These are phyloP conservation scores for Puntigrus tetrazona DNA, from an alignment of 2,113 vertebrate species.

Conservation along the genomic window DNA sequence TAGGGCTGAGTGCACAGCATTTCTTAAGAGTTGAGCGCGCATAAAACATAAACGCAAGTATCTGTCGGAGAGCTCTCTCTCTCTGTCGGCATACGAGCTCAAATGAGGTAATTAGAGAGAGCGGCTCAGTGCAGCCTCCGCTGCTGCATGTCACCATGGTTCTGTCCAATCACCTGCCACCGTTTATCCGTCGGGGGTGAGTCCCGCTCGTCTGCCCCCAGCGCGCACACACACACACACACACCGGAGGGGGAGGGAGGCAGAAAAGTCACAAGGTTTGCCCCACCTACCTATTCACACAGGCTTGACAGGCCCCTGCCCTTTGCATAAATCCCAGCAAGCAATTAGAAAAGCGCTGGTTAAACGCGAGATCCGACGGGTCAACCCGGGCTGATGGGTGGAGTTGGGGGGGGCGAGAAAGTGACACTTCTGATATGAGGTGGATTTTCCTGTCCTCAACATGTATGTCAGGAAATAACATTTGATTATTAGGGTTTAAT, in stretches of 20 bases:
- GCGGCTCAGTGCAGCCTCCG: slow-evolving; percentile 65
- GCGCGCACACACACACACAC: slow-evolving; percentile 15
- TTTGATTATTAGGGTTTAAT: neutral
- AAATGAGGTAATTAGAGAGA: slow-evolving; percentile 67
- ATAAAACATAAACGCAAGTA: slow-evolving; percentile 62
- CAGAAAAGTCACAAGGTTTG: slow-evolving; percentile 60
- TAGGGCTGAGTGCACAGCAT: slow-evolving; percentile 74
- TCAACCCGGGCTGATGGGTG: slow-evolving; percentile 56
- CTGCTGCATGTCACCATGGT: slow-evolving; percentile 58
- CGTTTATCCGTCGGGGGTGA: slow-evolving; percentile 55
- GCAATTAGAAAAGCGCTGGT: slow-evolving; percentile 61
- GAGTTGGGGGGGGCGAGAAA: neutral
- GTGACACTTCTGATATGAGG: neutral
- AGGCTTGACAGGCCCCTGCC: slow-evolving; percentile 54
- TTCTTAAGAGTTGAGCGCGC: slow-evolving; percentile 59
- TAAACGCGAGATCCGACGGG: slow-evolving; percentile 60
- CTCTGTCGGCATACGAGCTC: slow-evolving; percentile 55
- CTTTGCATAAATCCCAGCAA: slow-evolving; percentile 59
- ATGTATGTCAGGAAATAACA: neutral
- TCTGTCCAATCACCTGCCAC: slow-evolving; percentile 68
- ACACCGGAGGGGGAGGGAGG: slow-evolving; percentile 39
- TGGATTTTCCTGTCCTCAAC: neutral
- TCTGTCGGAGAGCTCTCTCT: slow-evolving; percentile 48
- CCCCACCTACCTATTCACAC: slow-evolving; percentile 63
- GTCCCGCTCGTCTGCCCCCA: slow-evolving; percentile 23